Conservation (phyloP, 2,888 invertebrate genomes). For the Brachypalpus laphriformis region DNA sequence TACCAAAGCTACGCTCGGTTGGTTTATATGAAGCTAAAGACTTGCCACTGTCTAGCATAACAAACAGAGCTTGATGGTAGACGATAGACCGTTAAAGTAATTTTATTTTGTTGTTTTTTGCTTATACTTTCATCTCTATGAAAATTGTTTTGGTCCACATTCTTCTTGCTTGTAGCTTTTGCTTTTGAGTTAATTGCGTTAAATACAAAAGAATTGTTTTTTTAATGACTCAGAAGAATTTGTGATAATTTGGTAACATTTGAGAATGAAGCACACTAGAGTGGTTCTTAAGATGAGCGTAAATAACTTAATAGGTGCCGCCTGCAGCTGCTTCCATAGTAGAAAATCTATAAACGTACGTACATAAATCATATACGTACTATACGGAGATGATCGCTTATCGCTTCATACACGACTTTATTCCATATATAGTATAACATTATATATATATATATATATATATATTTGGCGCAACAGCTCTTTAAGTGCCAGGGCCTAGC, state of each 20-base stretch:
- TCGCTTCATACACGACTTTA: too few species aligned
- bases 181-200: conserved; percentile 28
- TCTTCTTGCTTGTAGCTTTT: conserved; percentile 14
- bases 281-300: neutral
- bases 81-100: conserved; percentile 38
- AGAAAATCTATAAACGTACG: too few species aligned
- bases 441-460: too few species aligned
- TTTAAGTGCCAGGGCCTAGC: too few species aligned
- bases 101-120: conserved; percentile 5
- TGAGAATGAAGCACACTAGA: neutral
- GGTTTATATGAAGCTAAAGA: conserved; percentile 1
- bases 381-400: too few species aligned
- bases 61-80: conserved; percentile 54
- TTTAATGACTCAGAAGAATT: neutral
- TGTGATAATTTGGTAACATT: neutral
- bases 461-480: too few species aligned
- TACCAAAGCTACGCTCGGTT: conserved; percentile 11
- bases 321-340: neutral
- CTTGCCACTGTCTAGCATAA: neutral
- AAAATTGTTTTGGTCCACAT: conserved; percentile 5
- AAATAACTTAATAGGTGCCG: neutral
- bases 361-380: too few species aligned
- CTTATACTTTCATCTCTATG: conserved; percentile 31
- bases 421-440: too few species aligned
- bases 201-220: neutral